Base-by-base conservation (phyloP, 2,797 vertebrate species). In the Sebastes wilsoni region DNA sequence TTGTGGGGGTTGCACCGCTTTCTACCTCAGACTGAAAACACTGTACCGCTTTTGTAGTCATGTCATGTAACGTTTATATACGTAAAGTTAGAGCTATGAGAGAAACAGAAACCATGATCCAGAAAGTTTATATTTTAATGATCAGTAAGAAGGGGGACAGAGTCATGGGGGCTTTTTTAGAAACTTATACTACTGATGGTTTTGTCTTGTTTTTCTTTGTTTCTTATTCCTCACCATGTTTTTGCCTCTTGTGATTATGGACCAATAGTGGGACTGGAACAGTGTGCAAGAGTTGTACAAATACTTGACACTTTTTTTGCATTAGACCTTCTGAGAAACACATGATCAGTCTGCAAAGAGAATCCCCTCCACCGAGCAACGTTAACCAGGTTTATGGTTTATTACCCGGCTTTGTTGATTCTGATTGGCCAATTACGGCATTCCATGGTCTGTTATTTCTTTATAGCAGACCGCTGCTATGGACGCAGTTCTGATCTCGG, bases 21-120 rank as follows among this genome's bases (percentile, higher is more conserved):
- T 80, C 89, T 94, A 92, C 90, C 92, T 94, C 94, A 82, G 25
- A 85, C 32, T 70, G 18, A 72, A 73, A 74, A 71, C 36, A 70
- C 58, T 84, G 22, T 60, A 59, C 56, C 0, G 1, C 9, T 59
- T 70, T 12, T 79, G 6, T 62, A 67, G 34, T 6, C 11, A 27
- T 75, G 4, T n/a, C 7, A 13, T 42, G 3, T 6, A 55, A 75
- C 20, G 4, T 18, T 23, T 3, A 22, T 20, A 74, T 34, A 8
- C 52, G 16, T 54, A 59, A 65, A 25, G 6, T 23, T 18, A 34
- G 49, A 66, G 34, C 42, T 28, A 14, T 22, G 36, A 54, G 18
- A 28, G 25, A 54, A 65, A 34, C 8, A 11, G 16, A 32, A 49
- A 58, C 36, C 20, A 14, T 6, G 16, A 25, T 18, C 46, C 55